phyloP scores from a whole-genome alignment of 1,140 invertebrate species.

The Drosophila sucinea region DNA sequence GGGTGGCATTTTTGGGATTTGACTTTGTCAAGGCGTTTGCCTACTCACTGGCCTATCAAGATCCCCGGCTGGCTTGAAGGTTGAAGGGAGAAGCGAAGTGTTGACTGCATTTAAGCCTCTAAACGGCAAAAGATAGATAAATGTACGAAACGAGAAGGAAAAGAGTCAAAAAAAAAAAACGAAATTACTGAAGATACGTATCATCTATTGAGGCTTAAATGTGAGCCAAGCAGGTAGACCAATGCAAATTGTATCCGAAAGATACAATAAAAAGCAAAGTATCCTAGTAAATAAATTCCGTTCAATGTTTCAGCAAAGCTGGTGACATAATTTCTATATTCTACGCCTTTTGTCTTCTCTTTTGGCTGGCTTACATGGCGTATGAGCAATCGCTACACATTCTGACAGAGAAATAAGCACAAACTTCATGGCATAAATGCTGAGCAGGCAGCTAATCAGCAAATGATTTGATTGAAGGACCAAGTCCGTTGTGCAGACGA shows the following conservation, averaged over 20 bases:
- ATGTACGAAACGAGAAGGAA: not conserved
- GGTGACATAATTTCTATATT: slow-evolving; percentile 65
- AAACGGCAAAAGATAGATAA: slow-evolving; percentile 4
- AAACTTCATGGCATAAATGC: slow-evolving; percentile 56
- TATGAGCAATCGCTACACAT: slow-evolving; percentile 40
- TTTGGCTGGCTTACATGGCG: slow-evolving; percentile 38
- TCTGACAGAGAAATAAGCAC: slow-evolving; percentile 47
- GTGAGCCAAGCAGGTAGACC: slow-evolving; percentile 3
- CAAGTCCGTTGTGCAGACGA: slow-evolving; percentile 10
- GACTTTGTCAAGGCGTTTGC: slow-evolving; percentile 18
- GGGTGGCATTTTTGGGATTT: slow-evolving; percentile 61
- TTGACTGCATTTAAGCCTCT: slow-evolving; percentile 22
- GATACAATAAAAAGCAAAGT: not conserved
- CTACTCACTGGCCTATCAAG: slow-evolving; percentile 17
- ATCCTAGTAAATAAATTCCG: not conserved
- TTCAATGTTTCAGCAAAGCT: slow-evolving; percentile 32
- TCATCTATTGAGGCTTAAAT: slow-evolving; percentile 9
- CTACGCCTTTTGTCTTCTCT: slow-evolving; percentile 8
- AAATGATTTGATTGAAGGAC: slow-evolving; percentile 60
- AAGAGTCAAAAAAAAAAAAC: not conserved
- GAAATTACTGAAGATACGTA: slow-evolving; percentile 12
- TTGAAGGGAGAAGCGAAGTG: not conserved
- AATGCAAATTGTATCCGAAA: slow-evolving; percentile 8
- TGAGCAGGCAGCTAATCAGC: slow-evolving; percentile 70
- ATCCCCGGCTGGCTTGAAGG: not conserved